Evolutionary conservation across 37 sponge, comb jelly and placozoan genomes (phyloP), one percentile per base, ranked within the genome.

Genomic region (Amphimedon queenslandica): DNA sequence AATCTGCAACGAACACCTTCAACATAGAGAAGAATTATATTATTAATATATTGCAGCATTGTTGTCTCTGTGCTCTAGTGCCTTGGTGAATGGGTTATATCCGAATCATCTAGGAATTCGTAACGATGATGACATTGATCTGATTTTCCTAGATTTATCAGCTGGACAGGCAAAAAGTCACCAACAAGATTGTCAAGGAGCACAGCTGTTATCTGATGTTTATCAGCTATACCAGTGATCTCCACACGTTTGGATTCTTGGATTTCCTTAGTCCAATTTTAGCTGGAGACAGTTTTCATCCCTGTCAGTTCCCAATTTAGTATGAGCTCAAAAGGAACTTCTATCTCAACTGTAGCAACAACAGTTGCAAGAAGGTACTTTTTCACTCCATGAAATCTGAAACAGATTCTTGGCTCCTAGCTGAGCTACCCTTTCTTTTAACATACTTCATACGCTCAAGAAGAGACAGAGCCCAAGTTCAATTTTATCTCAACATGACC

Each of bases 381-480:
- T 64, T 76, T 47, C 13, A 18, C 53, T 47, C 53, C 53, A 8
- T 47, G 53, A 47, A 47, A 47, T 47, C 53, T 18, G 13, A 47
- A 13, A 47, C 13, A 47, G 53, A 18, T 47, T 8, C 53, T 47
- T n/a, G n/a, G n/a, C n/a, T n/a, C n/a, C n/a, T n/a, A n/a, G n/a
- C n/a, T n/a, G n/a, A n/a, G n/a, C n/a, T n/a, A n/a, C n/a, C n/a
- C n/a, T 13, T 47, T 47, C 53, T 47, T 47, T 47, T 47, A 28
- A 84, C 85, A 63, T 55, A 84, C 11, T 42, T 32, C 72, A 78
- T 77, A 2, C 79, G 40, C 0, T 29, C 25, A 3, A 78, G 67
- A 25, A 84, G 36, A 28, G 85, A 78, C 13, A 61, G 23, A 23
- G 85, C 85, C 85, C 79, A n/a, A 84, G 28, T 47, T n/a, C 39